Evolutionary conservation across 2,797 vertebrate genomes (phyloP).

Genomic region (Masticophis lateralis): DNA sequence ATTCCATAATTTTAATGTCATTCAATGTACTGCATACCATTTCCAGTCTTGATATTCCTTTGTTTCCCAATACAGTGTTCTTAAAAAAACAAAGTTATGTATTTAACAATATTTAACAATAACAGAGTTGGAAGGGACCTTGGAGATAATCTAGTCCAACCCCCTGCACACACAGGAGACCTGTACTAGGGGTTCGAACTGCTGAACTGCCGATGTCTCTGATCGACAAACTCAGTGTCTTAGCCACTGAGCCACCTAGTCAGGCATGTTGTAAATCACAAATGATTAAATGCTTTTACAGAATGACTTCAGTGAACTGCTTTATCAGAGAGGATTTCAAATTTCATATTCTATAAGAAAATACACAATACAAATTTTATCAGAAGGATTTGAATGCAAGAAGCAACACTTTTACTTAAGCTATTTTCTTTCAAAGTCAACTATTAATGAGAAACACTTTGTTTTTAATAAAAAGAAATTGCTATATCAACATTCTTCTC

Average conservation of each 20-base stretch:
- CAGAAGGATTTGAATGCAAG: neutral
- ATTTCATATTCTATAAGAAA: neutral
- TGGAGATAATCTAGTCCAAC: no score
- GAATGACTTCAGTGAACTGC: neutral
- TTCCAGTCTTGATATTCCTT: neutral
- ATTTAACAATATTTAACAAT: no score
- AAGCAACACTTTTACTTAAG: neutral
- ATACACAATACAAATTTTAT: neutral
- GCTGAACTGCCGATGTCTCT: no score
- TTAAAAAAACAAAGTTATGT: neutral
- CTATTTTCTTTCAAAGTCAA: neutral
- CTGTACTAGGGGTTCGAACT: no score
- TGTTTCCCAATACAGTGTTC: neutral
- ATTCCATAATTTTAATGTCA: neutral
- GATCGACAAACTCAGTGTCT: no score
- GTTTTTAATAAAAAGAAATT: neutral
- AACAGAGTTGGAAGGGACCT: no score
- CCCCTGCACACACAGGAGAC: no score
- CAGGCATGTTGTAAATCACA: neutral
- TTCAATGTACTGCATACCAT: neutral
- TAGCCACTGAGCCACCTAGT: no score
- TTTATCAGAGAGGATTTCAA: neutral
- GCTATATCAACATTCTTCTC: neutral
- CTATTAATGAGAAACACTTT: neutral
- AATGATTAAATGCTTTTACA: neutral